A percentile compares a stretch with the other conserved stretches of the same genome.
These are phyloP conservation scores for Thelaira solivaga DNA, from an alignment of 2,888 invertebrate genomes.

Conservation along the genomic window DNA sequence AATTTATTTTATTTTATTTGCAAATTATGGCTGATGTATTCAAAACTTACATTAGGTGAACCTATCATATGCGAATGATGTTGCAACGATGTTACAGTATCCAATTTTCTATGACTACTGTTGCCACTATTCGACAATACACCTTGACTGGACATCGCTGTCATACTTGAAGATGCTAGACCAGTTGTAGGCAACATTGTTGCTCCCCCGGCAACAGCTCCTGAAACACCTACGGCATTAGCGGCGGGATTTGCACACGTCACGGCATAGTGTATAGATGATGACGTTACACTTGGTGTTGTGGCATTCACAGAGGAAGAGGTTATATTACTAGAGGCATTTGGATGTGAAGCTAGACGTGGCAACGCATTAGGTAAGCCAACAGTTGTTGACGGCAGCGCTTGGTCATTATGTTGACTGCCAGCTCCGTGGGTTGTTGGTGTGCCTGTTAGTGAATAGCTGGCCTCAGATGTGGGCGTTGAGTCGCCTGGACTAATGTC, in stretches of 20 bases:
- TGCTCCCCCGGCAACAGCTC: constrained; percentile 69
- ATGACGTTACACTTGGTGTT: constrained; percentile 59
- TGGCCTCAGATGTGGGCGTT: constrained; percentile 90
- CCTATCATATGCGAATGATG: constrained; percentile 66
- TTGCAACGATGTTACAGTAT: constrained; percentile 62
- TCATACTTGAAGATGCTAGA: constrained; percentile 68
- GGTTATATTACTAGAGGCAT: constrained; percentile 66
- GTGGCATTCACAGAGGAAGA: constrained; percentile 63
- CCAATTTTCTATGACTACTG: constrained; percentile 66
- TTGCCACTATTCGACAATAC: constrained; percentile 64
- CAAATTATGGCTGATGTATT: too few relatives aligned
- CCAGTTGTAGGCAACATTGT: constrained; percentile 72
- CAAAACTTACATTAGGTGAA: constrained; percentile 63
- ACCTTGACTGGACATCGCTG: constrained; percentile 62
- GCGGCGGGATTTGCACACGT: constrained; percentile 59
- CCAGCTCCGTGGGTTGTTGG: constrained; percentile 71
- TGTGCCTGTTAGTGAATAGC: constrained; percentile 79
- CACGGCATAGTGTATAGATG: constrained; percentile 70
- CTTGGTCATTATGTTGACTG: constrained; percentile 67
- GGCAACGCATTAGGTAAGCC: constrained; percentile 79
- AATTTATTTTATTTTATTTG: too few relatives aligned
- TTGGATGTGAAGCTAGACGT: constrained; percentile 77
- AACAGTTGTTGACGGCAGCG: constrained; percentile 68
- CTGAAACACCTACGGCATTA: constrained; percentile 57
- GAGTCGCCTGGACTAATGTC: constrained; percentile 95